phyloP scores from a whole-genome alignment of 2,888 invertebrate species.

The Synanthedon myopaeformis region DNA sequence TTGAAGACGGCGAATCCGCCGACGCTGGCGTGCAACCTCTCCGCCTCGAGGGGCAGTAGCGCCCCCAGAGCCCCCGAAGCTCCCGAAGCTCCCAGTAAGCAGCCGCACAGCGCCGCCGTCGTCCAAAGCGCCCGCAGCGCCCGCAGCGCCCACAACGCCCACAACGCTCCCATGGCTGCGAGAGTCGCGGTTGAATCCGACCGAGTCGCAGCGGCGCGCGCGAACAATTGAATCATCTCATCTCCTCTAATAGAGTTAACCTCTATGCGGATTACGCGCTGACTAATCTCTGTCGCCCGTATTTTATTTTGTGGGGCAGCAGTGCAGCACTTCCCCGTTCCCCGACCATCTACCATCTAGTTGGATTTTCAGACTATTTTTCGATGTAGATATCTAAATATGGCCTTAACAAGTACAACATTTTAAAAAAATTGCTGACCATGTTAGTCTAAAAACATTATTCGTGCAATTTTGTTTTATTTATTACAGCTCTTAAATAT shows the following conservation, averaged over 20 bases:
- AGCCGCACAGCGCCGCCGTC: constrained; percentile 7
- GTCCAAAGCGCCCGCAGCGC: constrained; percentile 7
- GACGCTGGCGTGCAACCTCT: constrained; percentile 75
- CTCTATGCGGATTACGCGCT: constrained; percentile 12
- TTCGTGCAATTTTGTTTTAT: too few species aligned
- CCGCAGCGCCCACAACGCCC: constrained; percentile 2
- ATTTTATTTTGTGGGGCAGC: background rate
- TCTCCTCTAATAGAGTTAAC: constrained; percentile 13
- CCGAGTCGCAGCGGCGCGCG: constrained; percentile 6
- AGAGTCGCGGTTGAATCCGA: background rate
- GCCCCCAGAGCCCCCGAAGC: constrained; percentile 12
- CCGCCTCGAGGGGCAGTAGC: constrained; percentile 50
- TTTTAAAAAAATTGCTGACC: too few species aligned
- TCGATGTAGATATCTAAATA: too few species aligned
- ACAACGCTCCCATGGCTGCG: constrained; percentile 5
- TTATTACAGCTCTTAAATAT: too few species aligned
- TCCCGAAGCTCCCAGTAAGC: background rate
- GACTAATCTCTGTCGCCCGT: constrained; percentile 2
- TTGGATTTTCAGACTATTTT: too few species aligned
- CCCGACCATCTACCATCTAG: too few species aligned
- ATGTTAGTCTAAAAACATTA: too few species aligned
- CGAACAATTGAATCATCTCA: constrained; percentile 14
- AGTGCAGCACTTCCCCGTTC: too few species aligned
- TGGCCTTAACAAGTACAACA: too few species aligned
- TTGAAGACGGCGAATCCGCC: constrained; percentile 84